phyloP scores from a whole-genome alignment of 2,888 invertebrate species.

The Pseudococcus jackbeardsleyi region DNA sequence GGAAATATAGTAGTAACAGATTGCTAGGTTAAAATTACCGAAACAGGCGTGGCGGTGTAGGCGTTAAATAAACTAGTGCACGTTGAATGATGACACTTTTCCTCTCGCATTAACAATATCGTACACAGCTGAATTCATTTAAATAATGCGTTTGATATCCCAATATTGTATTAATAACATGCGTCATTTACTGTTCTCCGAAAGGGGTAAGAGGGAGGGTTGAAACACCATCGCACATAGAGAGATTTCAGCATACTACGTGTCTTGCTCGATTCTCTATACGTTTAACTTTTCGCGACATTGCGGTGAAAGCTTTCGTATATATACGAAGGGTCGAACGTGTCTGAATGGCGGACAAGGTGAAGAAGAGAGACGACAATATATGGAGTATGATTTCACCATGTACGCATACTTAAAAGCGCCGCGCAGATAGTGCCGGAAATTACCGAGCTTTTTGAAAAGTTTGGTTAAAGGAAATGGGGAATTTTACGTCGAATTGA shows the following conservation, averaged over 20 bases:
- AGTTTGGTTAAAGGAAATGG: conserved; percentile 15
- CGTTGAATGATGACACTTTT: conserved; percentile 63
- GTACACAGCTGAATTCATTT: conserved; percentile 61
- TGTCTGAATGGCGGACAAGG: background rate
- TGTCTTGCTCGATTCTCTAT: too few relatives aligned
- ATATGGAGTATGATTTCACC: background rate
- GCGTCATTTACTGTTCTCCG: conserved; percentile 56
- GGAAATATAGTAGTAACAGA: conserved; percentile 60
- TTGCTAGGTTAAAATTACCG: conserved; percentile 61
- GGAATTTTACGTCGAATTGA: conserved; percentile 27
- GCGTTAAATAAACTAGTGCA: conserved; percentile 57
- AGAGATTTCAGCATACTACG: background rate
- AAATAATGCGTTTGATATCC: conserved; percentile 63
- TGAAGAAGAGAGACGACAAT: background rate
- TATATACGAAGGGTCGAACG: background rate
- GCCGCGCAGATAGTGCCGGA: background rate
- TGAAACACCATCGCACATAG: background rate
- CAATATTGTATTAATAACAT: conserved; percentile 60
- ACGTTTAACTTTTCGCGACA: background rate
- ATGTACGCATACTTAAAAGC: conserved; percentile 15
- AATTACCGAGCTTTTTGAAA: conserved; percentile 33
- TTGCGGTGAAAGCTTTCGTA: background rate
- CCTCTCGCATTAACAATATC: conserved; percentile 62
- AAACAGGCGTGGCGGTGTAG: conserved; percentile 61
- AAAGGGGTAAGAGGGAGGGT: background rate